A percentile compares a stretch with the other conserved stretches of the same genome.
These are phyloP conservation scores for Polydrusus tereticollis DNA, from an alignment of 2,888 invertebrate genomes.

Conservation along the genomic window DNA sequence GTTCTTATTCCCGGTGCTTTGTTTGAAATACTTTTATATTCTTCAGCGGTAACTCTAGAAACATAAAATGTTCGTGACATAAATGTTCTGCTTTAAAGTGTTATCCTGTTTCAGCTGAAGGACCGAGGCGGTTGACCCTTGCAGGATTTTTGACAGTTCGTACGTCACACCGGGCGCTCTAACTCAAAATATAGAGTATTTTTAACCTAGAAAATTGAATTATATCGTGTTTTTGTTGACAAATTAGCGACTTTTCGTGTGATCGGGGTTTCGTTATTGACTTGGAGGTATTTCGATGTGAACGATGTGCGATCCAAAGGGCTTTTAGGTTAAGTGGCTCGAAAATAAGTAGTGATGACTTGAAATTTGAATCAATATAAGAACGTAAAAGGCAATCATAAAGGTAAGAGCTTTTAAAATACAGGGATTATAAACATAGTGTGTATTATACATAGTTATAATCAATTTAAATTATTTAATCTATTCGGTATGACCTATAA, in stretches of 20 bases:
- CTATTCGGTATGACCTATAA: too few relatives aligned
- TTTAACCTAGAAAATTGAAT: slow-evolving; percentile 5
- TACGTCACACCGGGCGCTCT: slow-evolving; percentile 15
- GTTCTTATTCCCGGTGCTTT: not conserved
- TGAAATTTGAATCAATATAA: slow-evolving; percentile 26
- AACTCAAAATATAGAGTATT: slow-evolving; percentile 18
- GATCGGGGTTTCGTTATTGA: not conserved
- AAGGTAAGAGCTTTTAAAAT: slow-evolving; percentile 2
- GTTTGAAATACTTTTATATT: not conserved
- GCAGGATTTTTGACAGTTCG: slow-evolving; percentile 23
- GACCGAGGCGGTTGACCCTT: slow-evolving; percentile 29
- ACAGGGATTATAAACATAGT: not conserved
- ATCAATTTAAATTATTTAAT: too few relatives aligned
- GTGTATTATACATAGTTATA: too few relatives aligned
- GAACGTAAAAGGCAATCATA: not conserved
- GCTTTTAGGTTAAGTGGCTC: slow-evolving; percentile 17
- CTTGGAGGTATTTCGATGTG: not conserved
- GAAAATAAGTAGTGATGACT: slow-evolving; percentile 24
- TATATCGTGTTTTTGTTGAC: slow-evolving; percentile 6
- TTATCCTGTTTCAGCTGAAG: slow-evolving; percentile 8
- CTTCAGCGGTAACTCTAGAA: not conserved
- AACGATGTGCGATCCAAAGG: not conserved
- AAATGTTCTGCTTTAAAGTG: slow-evolving; percentile 7
- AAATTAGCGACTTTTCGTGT: not conserved
- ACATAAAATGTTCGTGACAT: not conserved